Evolutionary conservation across 1,140 invertebrate species (phyloP).

Genomic region (Hyles euphorbiae): DNA sequence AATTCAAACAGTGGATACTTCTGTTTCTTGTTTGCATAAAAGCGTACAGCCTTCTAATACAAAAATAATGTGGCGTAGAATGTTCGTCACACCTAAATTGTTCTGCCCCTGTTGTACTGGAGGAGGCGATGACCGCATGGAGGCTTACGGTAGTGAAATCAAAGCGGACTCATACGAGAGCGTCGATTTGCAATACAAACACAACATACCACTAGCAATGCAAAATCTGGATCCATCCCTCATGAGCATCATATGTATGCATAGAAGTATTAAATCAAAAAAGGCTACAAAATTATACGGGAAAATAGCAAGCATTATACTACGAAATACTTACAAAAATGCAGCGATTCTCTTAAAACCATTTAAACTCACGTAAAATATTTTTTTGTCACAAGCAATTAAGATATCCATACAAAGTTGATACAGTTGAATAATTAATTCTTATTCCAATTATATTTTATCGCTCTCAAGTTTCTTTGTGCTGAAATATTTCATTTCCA

Average conservation of each 20-base stretch:
- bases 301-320: conserved; percentile 26
- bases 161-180: conserved; percentile 37
- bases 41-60: conserved; percentile 4
- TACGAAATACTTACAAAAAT: conserved; percentile 37
- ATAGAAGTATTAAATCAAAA: conserved; percentile 16
- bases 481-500: too few species aligned
- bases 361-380: neutral
- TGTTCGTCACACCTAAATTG: conserved; percentile 25
- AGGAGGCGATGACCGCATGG: conserved; percentile 35
- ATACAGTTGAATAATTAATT: too few species aligned
- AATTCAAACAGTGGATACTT: conserved; percentile 14
- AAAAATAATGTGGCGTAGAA: conserved; percentile 20
- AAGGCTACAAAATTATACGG: conserved; percentile 17
- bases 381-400: neutral
- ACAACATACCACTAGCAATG: conserved; percentile 15
- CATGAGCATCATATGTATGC: conserved; percentile 40
- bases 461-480: too few species aligned
- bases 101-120: conserved; percentile 52
- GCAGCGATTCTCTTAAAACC: neutral
- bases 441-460: too few species aligned
- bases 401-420: neutral
- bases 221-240: conserved; percentile 41
- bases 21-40: conserved; percentile 14
- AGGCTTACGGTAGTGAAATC: conserved; percentile 22
- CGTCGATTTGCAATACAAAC: conserved; percentile 30